Evolutionary conservation across 1,140 invertebrate genomes (phyloP).

Genomic region (Monochamus saltuarius): DNA sequence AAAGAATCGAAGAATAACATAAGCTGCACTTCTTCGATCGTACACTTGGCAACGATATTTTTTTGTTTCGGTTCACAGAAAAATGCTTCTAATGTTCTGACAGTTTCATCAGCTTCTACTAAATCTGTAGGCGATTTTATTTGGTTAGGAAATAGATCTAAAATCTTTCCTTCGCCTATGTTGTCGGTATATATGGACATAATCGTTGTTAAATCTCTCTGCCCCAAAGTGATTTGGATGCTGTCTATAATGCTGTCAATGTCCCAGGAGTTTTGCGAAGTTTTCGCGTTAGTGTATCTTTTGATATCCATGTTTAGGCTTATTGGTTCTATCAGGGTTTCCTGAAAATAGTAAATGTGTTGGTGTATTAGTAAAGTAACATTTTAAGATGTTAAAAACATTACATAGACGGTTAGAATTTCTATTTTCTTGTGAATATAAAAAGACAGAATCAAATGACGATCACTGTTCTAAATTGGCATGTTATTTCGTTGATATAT

Average conservation of each 20-base stretch:
- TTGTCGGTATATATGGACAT: slow-evolving; percentile 68
- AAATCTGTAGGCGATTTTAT: slow-evolving; percentile 28
- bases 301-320: slow-evolving; percentile 73
- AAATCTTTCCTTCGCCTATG: slow-evolving; percentile 53
- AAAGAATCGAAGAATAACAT: slow-evolving; percentile 73
- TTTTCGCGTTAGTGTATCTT: slow-evolving; percentile 57
- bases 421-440: too few species aligned
- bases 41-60: slow-evolving; percentile 60
- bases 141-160: slow-evolving; percentile 45
- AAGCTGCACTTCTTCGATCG: slow-evolving; percentile 64
- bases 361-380: too few species aligned
- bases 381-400: too few species aligned
- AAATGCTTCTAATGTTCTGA: slow-evolving; percentile 73
- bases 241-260: slow-evolving; percentile 67
- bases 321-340: slow-evolving; percentile 75
- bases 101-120: slow-evolving; percentile 58
- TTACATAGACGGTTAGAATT: too few species aligned
- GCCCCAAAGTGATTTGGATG: slow-evolving; percentile 68
- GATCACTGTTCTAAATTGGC: too few species aligned
- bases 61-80: slow-evolving; percentile 67
- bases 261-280: slow-evolving; percentile 59
- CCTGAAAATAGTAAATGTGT: slow-evolving; percentile 51
- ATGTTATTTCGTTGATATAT: neutral
- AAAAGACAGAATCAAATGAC: too few species aligned
- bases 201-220: slow-evolving; percentile 69